A percentile compares a stretch with the other conserved stretches of the same genome.
Conservation (phyloP, 1,140 invertebrate genomes). For the Procambarus clarkii region DNA sequence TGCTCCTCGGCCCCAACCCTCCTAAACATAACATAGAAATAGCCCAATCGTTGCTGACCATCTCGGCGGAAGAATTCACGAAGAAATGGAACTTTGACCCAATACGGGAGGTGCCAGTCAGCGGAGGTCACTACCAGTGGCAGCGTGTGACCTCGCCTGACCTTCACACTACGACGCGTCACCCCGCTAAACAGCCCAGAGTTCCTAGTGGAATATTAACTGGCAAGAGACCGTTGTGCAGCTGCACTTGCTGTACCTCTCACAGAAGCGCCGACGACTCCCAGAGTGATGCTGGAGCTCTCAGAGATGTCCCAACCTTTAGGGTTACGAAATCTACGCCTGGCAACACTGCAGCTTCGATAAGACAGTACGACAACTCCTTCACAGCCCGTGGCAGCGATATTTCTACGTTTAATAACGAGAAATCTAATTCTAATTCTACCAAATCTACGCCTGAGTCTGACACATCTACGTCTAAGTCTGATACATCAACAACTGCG, state of each 20-base stretch:
- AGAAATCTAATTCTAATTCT: not conserved
- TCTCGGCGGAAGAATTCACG: slow-evolving; percentile 46
- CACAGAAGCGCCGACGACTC: too few species aligned
- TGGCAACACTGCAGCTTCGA: not conserved
- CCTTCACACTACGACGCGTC: not conserved
- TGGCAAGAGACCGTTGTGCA: not conserved
- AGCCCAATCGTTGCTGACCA: slow-evolving; percentile 39
- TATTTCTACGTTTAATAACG: not conserved
- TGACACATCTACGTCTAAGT: not conserved
- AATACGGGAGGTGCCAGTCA: slow-evolving; percentile 16
- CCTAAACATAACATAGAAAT: slow-evolving; percentile 9
- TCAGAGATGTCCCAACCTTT: not conserved
- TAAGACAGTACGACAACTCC: not conserved
- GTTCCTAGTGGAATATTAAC: not conserved
- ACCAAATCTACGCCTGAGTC: too few species aligned
- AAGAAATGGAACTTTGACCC: slow-evolving; percentile 54
- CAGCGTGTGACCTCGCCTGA: not conserved
- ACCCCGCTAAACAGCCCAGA: not conserved
- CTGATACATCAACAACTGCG: too few species aligned
- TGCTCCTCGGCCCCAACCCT: slow-evolving; percentile 20
- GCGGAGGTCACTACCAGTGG: not conserved
- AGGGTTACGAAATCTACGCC: too few species aligned
- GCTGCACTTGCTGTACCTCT: not conserved
- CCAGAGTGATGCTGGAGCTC: too few species aligned
- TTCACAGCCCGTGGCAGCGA: not conserved